phyloP scores from a whole-genome alignment of 2,888 invertebrate species.

The Tortricodes alternella region DNA sequence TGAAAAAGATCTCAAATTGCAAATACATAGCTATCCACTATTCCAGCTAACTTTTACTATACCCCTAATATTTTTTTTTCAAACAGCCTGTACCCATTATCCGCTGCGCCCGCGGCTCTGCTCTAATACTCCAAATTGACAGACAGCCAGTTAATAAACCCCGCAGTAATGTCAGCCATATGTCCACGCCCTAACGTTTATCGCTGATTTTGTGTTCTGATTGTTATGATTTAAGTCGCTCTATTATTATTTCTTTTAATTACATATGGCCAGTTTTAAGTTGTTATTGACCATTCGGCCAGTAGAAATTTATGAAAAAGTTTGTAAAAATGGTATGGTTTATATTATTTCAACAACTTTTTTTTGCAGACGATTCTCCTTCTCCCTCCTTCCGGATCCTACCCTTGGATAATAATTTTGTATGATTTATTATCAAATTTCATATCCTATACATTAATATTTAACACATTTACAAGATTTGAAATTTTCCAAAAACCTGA shows the following conservation, averaged over 20 bases:
- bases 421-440: no score
- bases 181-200: constrained; percentile 62
- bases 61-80: neutral
- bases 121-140: constrained; percentile 75
- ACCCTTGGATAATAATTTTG: no score
- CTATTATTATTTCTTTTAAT: constrained; percentile 27
- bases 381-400: no score
- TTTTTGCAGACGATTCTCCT: no score
- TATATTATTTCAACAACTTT: no score
- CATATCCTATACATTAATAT: no score
- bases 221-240: constrained; percentile 24
- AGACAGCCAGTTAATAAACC: constrained; percentile 79
- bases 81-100: constrained; percentile 49
- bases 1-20: no score
- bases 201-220: constrained; percentile 2
- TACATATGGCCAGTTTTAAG: constrained; percentile 5
- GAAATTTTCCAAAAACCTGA: no score
- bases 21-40: no score
- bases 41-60: neutral
- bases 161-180: constrained; percentile 69
- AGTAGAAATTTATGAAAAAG: neutral
- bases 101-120: constrained; percentile 51
- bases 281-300: neutral
- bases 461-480: no score
- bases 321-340: neutral